A percentile compares a stretch with the other conserved stretches of the same genome.
Conservation (phyloP, 2,797 vertebrate species). For the Acrossocheilus wenchowensis region DNA sequence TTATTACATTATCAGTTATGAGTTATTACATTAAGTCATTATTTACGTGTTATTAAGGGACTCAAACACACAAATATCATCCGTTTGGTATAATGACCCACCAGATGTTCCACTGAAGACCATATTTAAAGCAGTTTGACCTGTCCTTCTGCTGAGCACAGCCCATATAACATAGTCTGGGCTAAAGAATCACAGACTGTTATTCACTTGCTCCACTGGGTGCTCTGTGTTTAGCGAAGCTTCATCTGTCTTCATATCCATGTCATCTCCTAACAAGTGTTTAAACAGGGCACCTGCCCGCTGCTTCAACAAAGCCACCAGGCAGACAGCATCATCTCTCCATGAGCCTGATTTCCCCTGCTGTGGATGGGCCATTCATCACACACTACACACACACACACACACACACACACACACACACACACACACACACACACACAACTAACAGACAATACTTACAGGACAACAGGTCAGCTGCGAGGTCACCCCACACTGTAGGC, state of each 20-base stretch:
- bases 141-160: background rate
- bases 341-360: constrained; percentile 67
- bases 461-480: background rate
- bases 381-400: constrained; percentile 10
- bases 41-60: background rate
- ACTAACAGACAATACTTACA: constrained; percentile 4
- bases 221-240: constrained; percentile 39
- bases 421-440: constrained; percentile 25
- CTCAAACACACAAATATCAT: background rate
- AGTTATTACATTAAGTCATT: background rate
- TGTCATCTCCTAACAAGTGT: constrained; percentile 70
- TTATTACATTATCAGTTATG: background rate
- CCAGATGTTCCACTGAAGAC: background rate
- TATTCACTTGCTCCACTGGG: constrained; percentile 15
- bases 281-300: constrained; percentile 72
- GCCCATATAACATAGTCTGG: background rate
- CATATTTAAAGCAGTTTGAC: background rate
- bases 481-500: background rate
- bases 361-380: constrained; percentile 59
- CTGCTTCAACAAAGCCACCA: constrained; percentile 52
- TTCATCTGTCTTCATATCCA: constrained; percentile 69
- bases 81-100: background rate
- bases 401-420: constrained; percentile 16
- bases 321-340: constrained; percentile 55
- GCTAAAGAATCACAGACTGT: constrained; percentile 1